phyloP scores from a whole-genome alignment of 2,797 vertebrate species.

The Moxostoma hubbsi region DNA sequence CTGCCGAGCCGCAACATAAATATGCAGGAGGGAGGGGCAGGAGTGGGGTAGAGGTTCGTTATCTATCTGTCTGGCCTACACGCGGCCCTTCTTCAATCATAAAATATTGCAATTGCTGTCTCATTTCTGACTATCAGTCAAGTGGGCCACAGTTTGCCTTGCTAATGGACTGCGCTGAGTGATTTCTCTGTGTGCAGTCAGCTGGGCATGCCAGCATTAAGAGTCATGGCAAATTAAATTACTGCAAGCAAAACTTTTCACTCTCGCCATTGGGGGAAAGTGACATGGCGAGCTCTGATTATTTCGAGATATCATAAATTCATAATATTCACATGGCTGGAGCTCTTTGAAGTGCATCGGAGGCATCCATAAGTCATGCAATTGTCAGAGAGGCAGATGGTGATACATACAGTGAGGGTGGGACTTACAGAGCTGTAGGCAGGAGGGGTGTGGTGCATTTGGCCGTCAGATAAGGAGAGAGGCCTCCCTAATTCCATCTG shows the following conservation, averaged over 20 bases:
- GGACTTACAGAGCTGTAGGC: constrained; percentile 23
- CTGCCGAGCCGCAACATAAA: constrained; percentile 8
- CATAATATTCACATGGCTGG: constrained; percentile 68
- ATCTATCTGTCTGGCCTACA: constrained; percentile 41
- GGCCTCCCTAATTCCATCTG: constrained; percentile 75
- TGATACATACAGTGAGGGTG: constrained; percentile 71
- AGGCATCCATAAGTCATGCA: constrained; percentile 76
- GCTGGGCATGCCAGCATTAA: constrained; percentile 62
- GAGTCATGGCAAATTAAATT: constrained; percentile 75
- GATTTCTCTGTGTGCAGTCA: constrained; percentile 64
- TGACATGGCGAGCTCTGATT: constrained; percentile 13
- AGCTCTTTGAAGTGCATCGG: constrained; percentile 71
- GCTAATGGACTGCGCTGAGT: constrained; percentile 63
- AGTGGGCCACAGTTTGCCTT: constrained; percentile 22
- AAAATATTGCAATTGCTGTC: constrained; percentile 44
- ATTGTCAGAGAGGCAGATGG: constrained; percentile 73
- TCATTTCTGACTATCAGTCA: constrained; percentile 45
- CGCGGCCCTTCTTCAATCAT: constrained; percentile 15
- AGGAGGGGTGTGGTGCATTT: constrained; percentile 55
- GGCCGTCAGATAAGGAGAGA: constrained; percentile 71
- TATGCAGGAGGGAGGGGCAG: constrained; percentile 6
- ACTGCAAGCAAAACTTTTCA: constrained; percentile 63
- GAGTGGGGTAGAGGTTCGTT: constrained; percentile 33
- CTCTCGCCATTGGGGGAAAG: constrained; percentile 18
- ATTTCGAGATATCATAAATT: constrained; percentile 74